A percentile compares a stretch with the other conserved stretches of the same genome.
These are phyloP conservation scores for Drosophila pseudotalamancana DNA, from an alignment of 2,888 invertebrate genomes.

Conservation along the genomic window DNA sequence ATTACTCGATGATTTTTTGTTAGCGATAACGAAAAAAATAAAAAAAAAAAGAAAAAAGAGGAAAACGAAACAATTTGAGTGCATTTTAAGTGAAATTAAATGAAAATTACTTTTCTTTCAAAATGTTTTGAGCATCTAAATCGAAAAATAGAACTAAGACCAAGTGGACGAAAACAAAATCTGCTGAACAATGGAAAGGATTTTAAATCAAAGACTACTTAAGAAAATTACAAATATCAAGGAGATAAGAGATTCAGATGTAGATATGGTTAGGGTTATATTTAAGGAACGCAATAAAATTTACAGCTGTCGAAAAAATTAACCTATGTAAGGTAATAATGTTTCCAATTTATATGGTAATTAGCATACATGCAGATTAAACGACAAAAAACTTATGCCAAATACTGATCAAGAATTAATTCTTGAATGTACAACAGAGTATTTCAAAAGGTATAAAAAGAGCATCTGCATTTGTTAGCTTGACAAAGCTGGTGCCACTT, in stretches of 20 bases:
- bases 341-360: no score
- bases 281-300: no score
- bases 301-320: no score
- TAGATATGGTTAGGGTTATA: no score
- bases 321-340: no score
- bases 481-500: no score
- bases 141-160: neutral
- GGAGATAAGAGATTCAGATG: neutral
- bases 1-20: slow-evolving; percentile 57
- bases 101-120: slow-evolving; percentile 58
- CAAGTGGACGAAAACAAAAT: neutral
- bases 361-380: no score
- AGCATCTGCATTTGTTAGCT: no score
- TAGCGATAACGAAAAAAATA: slow-evolving; percentile 44
- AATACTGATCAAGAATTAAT: no score
- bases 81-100: slow-evolving; percentile 76
- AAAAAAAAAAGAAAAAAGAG: neutral
- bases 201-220: neutral
- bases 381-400: no score
- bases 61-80: slow-evolving; percentile 59
- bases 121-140: slow-evolving; percentile 23
- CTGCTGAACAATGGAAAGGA: neutral
- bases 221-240: neutral
- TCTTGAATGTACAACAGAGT: no score
- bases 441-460: no score